Conservation (phyloP, 2,113 vertebrate species). For the Aplodontia rufa region DNA sequence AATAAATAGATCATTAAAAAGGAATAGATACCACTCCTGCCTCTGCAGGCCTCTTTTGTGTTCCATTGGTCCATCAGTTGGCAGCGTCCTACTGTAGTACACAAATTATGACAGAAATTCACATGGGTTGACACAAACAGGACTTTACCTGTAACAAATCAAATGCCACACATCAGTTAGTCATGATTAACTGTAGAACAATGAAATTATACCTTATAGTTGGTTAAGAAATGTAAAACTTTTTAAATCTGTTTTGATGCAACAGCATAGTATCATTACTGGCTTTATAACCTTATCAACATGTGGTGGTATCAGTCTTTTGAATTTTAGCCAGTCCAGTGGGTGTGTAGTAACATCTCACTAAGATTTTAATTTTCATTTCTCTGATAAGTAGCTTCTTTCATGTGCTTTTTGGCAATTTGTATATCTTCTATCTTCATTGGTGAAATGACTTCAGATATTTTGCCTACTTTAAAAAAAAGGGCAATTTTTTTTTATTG, state of each 20-base stretch:
- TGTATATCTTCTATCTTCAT: too few relatives aligned
- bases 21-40: constrained; percentile 94
- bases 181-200: background rate
- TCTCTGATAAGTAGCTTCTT: too few relatives aligned
- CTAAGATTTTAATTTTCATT: too few relatives aligned
- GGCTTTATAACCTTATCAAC: too few relatives aligned
- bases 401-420: too few relatives aligned
- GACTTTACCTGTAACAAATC: constrained; percentile 87
- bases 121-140: constrained; percentile 89
- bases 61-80: constrained; percentile 89
- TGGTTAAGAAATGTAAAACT: background rate
- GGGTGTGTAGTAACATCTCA: too few relatives aligned
- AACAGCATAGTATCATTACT: too few relatives aligned
- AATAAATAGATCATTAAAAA: constrained; percentile 91
- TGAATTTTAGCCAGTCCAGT: too few relatives aligned
- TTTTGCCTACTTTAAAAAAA: too few relatives aligned
- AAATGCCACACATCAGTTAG: background rate
- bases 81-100: constrained; percentile 86
- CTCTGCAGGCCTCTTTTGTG: constrained; percentile 94
- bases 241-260: background rate
- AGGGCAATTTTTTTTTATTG: too few relatives aligned
- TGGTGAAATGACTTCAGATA: too few relatives aligned
- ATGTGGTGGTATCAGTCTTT: too few relatives aligned
- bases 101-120: constrained; percentile 92
- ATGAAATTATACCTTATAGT: background rate